phyloP scores from a whole-genome alignment of 2,888 invertebrate species.

The Sminthurides aquaticus region DNA sequence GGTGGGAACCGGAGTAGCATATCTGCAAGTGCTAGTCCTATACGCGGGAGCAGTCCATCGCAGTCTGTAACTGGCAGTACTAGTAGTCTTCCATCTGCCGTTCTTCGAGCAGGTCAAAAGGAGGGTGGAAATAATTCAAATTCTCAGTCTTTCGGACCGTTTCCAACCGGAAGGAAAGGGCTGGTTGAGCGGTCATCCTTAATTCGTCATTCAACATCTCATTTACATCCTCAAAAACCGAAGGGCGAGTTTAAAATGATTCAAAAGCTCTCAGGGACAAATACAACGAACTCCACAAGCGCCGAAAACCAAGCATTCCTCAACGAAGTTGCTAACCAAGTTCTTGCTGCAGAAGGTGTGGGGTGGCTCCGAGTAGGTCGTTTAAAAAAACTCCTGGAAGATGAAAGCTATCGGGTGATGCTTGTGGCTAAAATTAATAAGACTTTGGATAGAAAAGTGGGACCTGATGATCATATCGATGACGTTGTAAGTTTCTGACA shows the following conservation, averaged over 20 bases:
- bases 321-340: slow-evolving; percentile 78
- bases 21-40: slow-evolving; percentile 47
- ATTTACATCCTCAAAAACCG: slow-evolving; percentile 51
- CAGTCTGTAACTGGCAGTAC: slow-evolving; percentile 45
- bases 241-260: slow-evolving; percentile 42
- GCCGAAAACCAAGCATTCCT: slow-evolving; percentile 88
- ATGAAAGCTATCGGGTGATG: slow-evolving; percentile 94
- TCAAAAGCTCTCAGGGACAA: slow-evolving; percentile 61
- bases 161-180: slow-evolving; percentile 63
- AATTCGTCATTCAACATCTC: slow-evolving; percentile 66
- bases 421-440: slow-evolving; percentile 90
- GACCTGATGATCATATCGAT: slow-evolving; percentile 92
- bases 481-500: slow-evolving; percentile 74
- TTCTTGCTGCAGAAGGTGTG: slow-evolving; percentile 85
- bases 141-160: slow-evolving; percentile 62
- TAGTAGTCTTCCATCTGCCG: slow-evolving; percentile 42
- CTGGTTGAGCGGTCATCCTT: slow-evolving; percentile 82
- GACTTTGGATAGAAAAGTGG: slow-evolving; percentile 83
- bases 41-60: slow-evolving; percentile 49
- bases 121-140: slow-evolving; percentile 42
- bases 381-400: slow-evolving; percentile 93
- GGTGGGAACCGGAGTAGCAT: slow-evolving; percentile 39
- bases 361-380: slow-evolving; percentile 92
- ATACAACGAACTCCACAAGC: slow-evolving; percentile 63
- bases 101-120: slow-evolving; percentile 34